Percentiles rank a stretch among this genome's conserved stretches.
Evolutionary conservation across 2,888 invertebrate species (phyloP).

Genomic region (Scaeva pyrastri): DNA sequence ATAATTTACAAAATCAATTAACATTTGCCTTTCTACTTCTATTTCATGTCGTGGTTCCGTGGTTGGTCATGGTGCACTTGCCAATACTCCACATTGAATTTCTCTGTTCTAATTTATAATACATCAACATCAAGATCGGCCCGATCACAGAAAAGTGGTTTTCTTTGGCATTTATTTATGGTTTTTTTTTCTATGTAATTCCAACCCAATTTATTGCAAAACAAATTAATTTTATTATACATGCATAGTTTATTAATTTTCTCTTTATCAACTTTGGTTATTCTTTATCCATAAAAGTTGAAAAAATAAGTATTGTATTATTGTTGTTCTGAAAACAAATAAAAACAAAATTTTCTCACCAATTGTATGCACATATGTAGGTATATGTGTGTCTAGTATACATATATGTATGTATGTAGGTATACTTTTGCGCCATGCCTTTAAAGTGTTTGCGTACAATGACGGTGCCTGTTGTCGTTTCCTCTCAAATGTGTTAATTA

Average conservation of each 20-base stretch:
- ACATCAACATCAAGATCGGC: not conserved
- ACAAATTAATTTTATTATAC: conserved; percentile 16
- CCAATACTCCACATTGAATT: conserved; percentile 18
- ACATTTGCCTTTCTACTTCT: conserved; percentile 17
- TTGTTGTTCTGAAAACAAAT: not conserved
- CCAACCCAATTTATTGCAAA: conserved; percentile 44
- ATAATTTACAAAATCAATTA: conserved; percentile 28
- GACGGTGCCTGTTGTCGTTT: conserved; percentile 23
- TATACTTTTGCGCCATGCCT: conserved; percentile 40
- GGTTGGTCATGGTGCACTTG: conserved; percentile 11
- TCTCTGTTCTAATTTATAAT: conserved; percentile 49
- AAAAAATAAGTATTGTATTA: not conserved
- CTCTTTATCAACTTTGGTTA: not conserved
- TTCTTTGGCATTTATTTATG: not conserved
- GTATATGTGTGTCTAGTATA: too few relatives aligned
- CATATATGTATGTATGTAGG: conserved; percentile 32
- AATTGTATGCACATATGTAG: too few relatives aligned
- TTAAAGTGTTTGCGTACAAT: conserved; percentile 45
- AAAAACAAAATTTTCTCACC: conserved; percentile 23
- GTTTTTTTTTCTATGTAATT: not conserved
- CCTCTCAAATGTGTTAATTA: not conserved
- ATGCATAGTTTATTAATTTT: conserved; percentile 36
- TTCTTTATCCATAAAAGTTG: conserved; percentile 11
- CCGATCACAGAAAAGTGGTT: conserved; percentile 7
- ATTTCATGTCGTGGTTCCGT: not conserved